Base-by-base conservation (phyloP, 2,113 vertebrate genomes). In the Hipposideros armiger region DNA sequence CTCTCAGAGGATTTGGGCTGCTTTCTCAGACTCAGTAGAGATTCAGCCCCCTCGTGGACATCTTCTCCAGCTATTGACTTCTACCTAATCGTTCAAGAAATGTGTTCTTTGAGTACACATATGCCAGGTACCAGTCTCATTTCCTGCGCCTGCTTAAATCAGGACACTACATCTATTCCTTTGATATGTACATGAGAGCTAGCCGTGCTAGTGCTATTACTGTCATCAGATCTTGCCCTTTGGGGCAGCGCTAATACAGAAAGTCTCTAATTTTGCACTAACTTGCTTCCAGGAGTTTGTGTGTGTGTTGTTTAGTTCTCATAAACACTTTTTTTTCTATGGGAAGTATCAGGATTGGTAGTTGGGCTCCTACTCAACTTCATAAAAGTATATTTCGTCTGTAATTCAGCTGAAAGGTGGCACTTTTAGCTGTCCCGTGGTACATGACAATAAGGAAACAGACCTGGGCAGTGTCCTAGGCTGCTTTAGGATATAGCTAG, bases 161-260 rank as follows among this genome's bases (percentile, higher is more conserved):
- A 20, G 16, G 36, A 28, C 17, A 2, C 13, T 1, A 0, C 17
- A 1, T 70, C 36, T 22, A 1, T 62, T 16, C 56, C 84, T 89
- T 4, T 19, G n/a, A 42, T 30, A 1, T 3, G 36, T 20, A 0
- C 28, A 2, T 0, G 0, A 20, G 20, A 9, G 2, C 69, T 36
- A 42, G 82, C 54, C 7, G 28, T 36, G 40, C 40, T 50, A 3
- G 11, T 6, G 4, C 72, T 9, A 15, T 62, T n/a, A 11, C 52
- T 3, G 2, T 4, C 11, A 3, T 10, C 13, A 22, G 58, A 0
- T 82, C 80, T 47, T 32, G n/a, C 40, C 62, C 14, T 70, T 36
- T 22, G 0, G 72, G 74, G 26, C 0, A 0, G 22, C 1, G 0
- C 30, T 36, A 40, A 69, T 36, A 16, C 20, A 60, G 54, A 40